phyloP scores from a whole-genome alignment of 2,797 vertebrate species.

The Macropus fuliginosus region DNA sequence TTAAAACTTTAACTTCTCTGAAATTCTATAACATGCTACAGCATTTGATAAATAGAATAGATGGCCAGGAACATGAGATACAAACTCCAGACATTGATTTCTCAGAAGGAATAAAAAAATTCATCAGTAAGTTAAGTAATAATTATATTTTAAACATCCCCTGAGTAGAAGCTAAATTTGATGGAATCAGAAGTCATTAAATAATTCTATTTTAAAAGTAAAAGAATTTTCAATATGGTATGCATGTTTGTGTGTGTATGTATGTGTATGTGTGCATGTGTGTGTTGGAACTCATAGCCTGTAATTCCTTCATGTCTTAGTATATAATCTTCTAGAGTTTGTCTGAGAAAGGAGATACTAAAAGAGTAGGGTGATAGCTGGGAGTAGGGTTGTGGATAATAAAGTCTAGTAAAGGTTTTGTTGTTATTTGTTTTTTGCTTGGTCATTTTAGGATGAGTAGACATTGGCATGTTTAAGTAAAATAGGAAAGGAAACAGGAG shows the following conservation, averaged over 20 bases:
- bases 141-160: neutral
- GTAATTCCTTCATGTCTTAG: neutral
- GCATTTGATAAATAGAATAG: neutral
- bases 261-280: no score
- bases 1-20: neutral
- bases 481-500: neutral
- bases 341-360: neutral
- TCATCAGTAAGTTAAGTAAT: neutral
- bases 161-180: neutral
- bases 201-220: neutral
- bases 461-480: neutral
- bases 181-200: neutral
- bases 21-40: neutral
- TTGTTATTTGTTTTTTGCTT: neutral
- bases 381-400: neutral
- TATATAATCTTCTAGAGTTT: no score
- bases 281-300: neutral
- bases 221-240: neutral
- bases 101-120: neutral
- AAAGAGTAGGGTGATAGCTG: neutral
- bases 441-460: neutral
- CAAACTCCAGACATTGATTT: neutral
- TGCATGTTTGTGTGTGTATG: neutral
- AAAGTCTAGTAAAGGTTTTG: neutral
- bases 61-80: neutral